Base-by-base conservation (phyloP, 92 coral and sea anemone species). In the Siderastrea radians region DNA sequence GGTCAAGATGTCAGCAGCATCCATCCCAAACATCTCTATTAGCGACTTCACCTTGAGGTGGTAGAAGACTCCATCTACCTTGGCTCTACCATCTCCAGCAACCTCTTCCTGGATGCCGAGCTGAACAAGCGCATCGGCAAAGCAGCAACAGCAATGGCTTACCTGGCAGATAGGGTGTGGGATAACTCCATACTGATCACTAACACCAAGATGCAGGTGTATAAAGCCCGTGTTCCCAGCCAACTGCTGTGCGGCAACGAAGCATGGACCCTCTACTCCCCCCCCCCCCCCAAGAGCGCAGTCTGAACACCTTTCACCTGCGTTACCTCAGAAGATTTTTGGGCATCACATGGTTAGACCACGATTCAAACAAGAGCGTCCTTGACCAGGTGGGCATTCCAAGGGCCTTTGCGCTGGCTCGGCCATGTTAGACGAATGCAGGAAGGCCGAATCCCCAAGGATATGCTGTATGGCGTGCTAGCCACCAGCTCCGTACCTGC, bases 381-480 rank as follows among this genome's bases (percentile, higher is more conserved):
- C 80, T 72, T 9, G 55, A 53, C 1, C 81, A 26, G 48, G 92
- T 84, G 5, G 69, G 61, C 14, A 49, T 58, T 16, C 84, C 74
- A 53, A 9, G 10, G 57, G 6, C 88, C 84, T 47, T 62, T 85
- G 57, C 72, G 86, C 8, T 91, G 87, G 81, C 88, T 91, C 7
- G 92, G 94, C 43, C 94, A 83, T 5, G 76, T 88, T 6, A 15
- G 38, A 46, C 58, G 86, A 6, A 77, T 83, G 89, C 47, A 83
- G 13, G 84, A 88, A 51, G 86, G 84, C 3, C 74, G 90, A 50
- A 82, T 91, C 49, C 62, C 93, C 12, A 85, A 90, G 44, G 84
- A 86, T 60, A 6, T 77, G 19, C 51, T 78, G 49, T 66, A 78
- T 44, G 79, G 84, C 16, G 90, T 69, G 79, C 66, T 68, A 11